phyloP scores from a whole-genome alignment of 2,888 invertebrate genomes.

The Cataglyphis rosenhaueri region DNA sequence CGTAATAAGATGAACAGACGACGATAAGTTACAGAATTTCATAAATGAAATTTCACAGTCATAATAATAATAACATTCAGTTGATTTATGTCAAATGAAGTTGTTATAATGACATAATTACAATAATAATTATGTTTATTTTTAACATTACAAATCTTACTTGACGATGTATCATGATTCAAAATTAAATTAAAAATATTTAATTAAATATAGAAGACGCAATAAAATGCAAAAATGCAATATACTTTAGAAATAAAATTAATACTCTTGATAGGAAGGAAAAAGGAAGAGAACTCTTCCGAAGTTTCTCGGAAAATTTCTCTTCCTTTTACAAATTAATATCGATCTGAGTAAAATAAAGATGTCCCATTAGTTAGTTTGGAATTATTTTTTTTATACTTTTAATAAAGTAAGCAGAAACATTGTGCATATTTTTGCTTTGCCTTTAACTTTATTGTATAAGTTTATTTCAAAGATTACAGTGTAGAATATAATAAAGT shows the following conservation, averaged over 20 bases:
- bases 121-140: slow-evolving; percentile 27
- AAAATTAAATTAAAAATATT: neutral
- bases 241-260: neutral
- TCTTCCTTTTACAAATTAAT: neutral
- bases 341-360: neutral
- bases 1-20: slow-evolving; percentile 4
- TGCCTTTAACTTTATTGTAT: neutral
- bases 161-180: neutral
- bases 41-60: slow-evolving; percentile 16
- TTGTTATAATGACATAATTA: neutral
- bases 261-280: neutral
- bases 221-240: neutral
- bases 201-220: slow-evolving; percentile 1
- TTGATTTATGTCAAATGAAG: slow-evolving; percentile 6
- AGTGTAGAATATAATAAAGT: neutral
- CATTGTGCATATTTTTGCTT: neutral
- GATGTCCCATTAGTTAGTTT: neutral
- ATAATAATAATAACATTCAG: slow-evolving; percentile 29
- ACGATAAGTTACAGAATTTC: neutral
- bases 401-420: neutral
- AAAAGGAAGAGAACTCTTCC: neutral
- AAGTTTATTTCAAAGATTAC: neutral
- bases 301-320: neutral
- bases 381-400: neutral
- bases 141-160: slow-evolving; percentile 14